Base-by-base conservation (phyloP, 2,888 invertebrate genomes). In the Megamerina dolium region DNA sequence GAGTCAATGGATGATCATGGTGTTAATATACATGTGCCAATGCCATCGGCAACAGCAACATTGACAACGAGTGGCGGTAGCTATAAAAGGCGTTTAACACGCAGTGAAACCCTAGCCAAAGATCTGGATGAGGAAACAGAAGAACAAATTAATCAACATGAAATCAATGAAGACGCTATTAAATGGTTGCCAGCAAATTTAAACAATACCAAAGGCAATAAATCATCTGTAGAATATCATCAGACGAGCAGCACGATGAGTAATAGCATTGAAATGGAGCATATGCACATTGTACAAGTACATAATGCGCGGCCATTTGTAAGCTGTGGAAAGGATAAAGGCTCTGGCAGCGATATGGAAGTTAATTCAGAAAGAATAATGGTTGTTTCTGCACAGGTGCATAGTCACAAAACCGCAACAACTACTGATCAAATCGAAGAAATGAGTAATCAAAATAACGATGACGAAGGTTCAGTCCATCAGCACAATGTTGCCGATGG, bases 61-160 rank as follows among this genome's bases (percentile, higher is more conserved):
- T 29, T 38, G 38, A 27, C 43, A n/a, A 46, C 45, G 20, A 38
- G 35, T 14, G 41, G 1, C 16, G 45, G 35, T 10, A 48, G 40
- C 1, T 46, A 55, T 1, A 63, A 61, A 41, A 53, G 66, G 0
- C 62, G 60, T 5, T 44, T 68, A 40, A 49, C 60, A 38, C 64
- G 67, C 39, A 64, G 68, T 45, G 68, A 67, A 47, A 67, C 68
- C 1, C 29, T 67, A 26, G 67, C 63, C 26, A 51, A 59, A 3
- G 68, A 66, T 32, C 32, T 58, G 20, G 65, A 63, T 12, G 65
- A 61, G 4, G 61, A 61, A 37, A 49, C 48, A 3, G 26, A 40
- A 9, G 48, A 49, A 9, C 45, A 33, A 19, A 33, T 18, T 5
- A 30, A 12, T 3, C n/a, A 13, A 26, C 32, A 18, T 3, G 37